Percentiles rank a stretch among this genome's conserved stretches.
These are phyloP conservation scores for Schizotus pectinicornis DNA, from an alignment of 2,888 invertebrate species.

Conservation along the genomic window DNA sequence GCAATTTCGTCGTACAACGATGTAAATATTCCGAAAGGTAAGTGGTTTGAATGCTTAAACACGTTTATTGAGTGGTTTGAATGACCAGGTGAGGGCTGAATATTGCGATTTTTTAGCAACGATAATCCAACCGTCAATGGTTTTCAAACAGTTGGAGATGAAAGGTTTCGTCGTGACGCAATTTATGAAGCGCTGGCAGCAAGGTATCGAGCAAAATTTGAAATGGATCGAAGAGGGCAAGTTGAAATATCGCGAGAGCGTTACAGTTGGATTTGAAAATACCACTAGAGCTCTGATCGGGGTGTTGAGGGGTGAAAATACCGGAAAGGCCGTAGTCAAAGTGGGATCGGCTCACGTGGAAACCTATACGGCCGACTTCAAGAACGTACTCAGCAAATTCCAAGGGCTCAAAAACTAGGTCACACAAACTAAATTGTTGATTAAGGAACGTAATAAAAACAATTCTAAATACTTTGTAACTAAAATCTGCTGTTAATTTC, in stretches of 20 bases:
- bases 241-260: slow-evolving; percentile 70
- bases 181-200: slow-evolving; percentile 66
- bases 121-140: slow-evolving; percentile 63
- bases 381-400: slow-evolving; percentile 14
- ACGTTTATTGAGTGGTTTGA: not conserved
- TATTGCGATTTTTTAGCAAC: slow-evolving; percentile 50
- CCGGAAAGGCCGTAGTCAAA: slow-evolving; percentile 73
- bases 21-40: slow-evolving; percentile 27
- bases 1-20: slow-evolving; percentile 71
- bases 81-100: too few relatives aligned
- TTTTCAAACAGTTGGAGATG: slow-evolving; percentile 66
- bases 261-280: slow-evolving; percentile 75
- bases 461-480: too few relatives aligned
- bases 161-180: slow-evolving; percentile 66
- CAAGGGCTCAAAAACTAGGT: not conserved
- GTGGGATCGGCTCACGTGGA: slow-evolving; percentile 37
- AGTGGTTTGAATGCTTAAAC: not conserved
- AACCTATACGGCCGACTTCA: slow-evolving; percentile 12
- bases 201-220: slow-evolving; percentile 68
- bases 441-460: not conserved
- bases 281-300: slow-evolving; percentile 72
- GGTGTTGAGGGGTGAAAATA: slow-evolving; percentile 67
- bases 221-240: slow-evolving; percentile 70
- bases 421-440: not conserved
- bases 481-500: too few relatives aligned